Evolutionary conservation across 1,140 invertebrate genomes (phyloP), one percentile per base, ranked within the genome.

Genomic region (Apolygus lucorum): DNA sequence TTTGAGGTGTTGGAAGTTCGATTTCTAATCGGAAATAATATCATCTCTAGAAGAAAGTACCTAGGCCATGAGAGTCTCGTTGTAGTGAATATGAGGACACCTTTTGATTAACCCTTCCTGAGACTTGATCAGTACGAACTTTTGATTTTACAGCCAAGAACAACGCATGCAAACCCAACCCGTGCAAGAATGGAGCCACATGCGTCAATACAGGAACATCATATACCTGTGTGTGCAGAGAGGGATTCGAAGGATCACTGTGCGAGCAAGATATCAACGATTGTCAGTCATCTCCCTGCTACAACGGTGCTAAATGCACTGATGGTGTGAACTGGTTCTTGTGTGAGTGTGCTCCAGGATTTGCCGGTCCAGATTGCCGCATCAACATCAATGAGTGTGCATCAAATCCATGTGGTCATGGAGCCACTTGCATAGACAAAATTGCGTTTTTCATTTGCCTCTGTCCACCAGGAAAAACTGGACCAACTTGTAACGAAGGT

Each of bases 351-450:
- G 85, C 88, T 11, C 74, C 84, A 73, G 84, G 92, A 72, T 88
- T 94, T 82, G 85, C 83, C 62, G 73, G 88, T 0, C 82, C 84
- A 1, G 85, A 84, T 34, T 92, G 90, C 75, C 81, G 87, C 63
- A 85, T 88, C 76, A 90, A 91, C 75, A 83, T 89, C n/a, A 88
- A 91, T 76, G 88, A 90, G 74, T 92, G 87, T 78, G 86, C 87
- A 70, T 83, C 84, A 13, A 86, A 87, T 72, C 93, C 93, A 0
- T 98, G 96, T 80, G 84, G 85, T 14, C 87, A 91, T 76, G 90
- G 90, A 13, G 90, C 88, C 22, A 91, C 88, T 17, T 96, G 94
- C 78, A 81, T 89, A 0, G 88, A 91, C 74, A 84, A 86, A 1
- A 85, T 90, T 52, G 88, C 87, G 1, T 86, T 85, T 64, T 95